Evolutionary conservation across 1,140 invertebrate genomes (phyloP), one percentile per base, ranked within the genome.

Genomic region (Bombus difficillimus): DNA sequence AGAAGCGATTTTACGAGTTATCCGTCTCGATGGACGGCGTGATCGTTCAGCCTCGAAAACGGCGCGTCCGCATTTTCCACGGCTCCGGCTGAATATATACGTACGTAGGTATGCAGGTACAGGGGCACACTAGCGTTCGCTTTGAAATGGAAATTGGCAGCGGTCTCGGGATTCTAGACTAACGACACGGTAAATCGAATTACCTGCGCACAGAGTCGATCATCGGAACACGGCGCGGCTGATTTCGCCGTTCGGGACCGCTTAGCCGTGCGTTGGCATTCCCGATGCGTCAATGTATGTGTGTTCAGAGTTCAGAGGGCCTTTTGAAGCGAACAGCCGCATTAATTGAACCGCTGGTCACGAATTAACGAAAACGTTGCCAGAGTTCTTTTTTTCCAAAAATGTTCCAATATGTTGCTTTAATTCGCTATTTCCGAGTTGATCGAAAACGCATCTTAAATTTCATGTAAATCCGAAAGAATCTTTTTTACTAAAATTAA

Each of bases 111-210:
- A 32, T 73, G 15, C 43, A 34, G 73, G n/a, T 18, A 18, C 41
- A 6, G 37, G 37, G n/a, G 74, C 47, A 62, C 59, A n/a, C 59
- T 69, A 68, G 13, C 73, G 73, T 90, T 78, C 37, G 81, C 89
- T 91, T 91, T 91, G 89, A 91, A 81, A 91, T 91, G 89, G 75
- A 91, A 91, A 91, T 90, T 88, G 84, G 64, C 81, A 86, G 78
- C 83, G 86, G 86, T 90, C 89, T 88, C 77, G 83, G 73, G 83
- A 88, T 90, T 88, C 86, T 88, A n/a, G 74, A 90, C 81, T 88
- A 88, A 88, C 89, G 89, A 90, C 89, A 91, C 73, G 76, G 71
- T 64, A 91, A 91, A 91, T 90, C 89, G 84, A 90, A 91, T 91
- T 90, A 90, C 75, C 81, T 22, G 77, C 83, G 75, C 53, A 77